Evolutionary conservation across 2,113 vertebrate species (phyloP).

Genomic region (Hydrochoerus hydrochaeris): DNA sequence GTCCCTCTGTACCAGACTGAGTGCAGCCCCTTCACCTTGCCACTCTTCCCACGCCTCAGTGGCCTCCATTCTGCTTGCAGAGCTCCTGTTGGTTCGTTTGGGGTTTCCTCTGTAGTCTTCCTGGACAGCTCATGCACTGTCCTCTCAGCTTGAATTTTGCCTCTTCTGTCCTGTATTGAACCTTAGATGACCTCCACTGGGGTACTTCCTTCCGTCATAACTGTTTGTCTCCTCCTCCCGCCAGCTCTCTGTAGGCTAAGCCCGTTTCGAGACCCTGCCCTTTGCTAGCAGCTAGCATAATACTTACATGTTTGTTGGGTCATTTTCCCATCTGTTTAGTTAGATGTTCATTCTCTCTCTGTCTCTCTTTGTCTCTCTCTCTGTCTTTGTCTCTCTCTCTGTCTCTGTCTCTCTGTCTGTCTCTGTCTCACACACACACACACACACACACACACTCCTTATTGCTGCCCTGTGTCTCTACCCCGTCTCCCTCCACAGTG

Average conservation of each 20-base stretch:
- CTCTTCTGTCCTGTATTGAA: not conserved
- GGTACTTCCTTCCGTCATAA: not conserved
- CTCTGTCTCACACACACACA: not conserved
- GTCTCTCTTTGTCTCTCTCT: no score
- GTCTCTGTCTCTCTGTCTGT: no score
- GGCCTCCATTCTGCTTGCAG: not conserved
- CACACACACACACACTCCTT: not conserved
- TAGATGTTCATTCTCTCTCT: not conserved
- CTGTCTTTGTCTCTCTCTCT: no score
- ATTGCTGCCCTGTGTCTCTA: fast-evolving
- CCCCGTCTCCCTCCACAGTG: not conserved
- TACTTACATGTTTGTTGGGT: not conserved
- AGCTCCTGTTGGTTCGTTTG: not conserved
- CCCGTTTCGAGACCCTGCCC: not conserved
- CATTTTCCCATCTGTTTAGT: not conserved
- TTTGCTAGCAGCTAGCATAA: not conserved
- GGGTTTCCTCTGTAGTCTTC: not conserved
- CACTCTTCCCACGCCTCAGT: not conserved
- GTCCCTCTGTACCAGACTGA: not conserved
- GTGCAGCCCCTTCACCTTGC: not conserved
- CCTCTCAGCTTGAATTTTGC: not conserved
- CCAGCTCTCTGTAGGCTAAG: not conserved
- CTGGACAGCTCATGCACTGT: not conserved
- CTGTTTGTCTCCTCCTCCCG: not conserved
- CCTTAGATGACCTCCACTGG: not conserved